Percentiles rank a stretch among this genome's conserved stretches.
phyloP scores from a whole-genome alignment of 1,140 invertebrate species.

The Formica selysi region DNA sequence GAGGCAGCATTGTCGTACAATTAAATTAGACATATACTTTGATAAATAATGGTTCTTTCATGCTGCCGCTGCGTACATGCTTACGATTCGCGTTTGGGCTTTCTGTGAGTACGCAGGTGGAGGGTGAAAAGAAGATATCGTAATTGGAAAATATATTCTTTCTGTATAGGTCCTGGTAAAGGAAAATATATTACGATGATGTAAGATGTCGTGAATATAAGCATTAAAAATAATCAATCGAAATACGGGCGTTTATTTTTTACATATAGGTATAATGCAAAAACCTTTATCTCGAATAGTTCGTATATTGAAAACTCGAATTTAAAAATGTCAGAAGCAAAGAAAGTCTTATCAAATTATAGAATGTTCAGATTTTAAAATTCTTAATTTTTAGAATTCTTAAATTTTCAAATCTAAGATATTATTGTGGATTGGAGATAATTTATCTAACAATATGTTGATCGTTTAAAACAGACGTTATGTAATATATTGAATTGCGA shows the following conservation, averaged over 20 bases:
- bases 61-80: conserved; percentile 43
- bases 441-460: not conserved
- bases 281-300: conserved; percentile 2
- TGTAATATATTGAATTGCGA: not conserved
- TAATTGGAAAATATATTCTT: conserved; percentile 69
- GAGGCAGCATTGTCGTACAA: conserved; percentile 59
- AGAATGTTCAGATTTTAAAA: not conserved
- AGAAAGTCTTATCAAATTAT: not conserved
- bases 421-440: not conserved
- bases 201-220: conserved; percentile 6
- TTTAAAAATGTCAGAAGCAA: not conserved
- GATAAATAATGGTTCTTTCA: conserved; percentile 66
- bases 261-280: not conserved
- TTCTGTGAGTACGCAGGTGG: conserved; percentile 54
- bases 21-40: conserved; percentile 61
- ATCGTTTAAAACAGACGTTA: not conserved
- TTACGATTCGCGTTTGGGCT: conserved; percentile 42
- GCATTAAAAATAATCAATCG: not conserved
- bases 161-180: conserved; percentile 36
- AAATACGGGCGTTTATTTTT: conserved; percentile 14
- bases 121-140: conserved; percentile 69
- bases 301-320: not conserved
- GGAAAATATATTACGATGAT: conserved; percentile 37
- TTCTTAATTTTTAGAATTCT: not conserved
- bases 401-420: not conserved